phyloP scores from a whole-genome alignment of 2,797 vertebrate species.

The Mus caroli region DNA sequence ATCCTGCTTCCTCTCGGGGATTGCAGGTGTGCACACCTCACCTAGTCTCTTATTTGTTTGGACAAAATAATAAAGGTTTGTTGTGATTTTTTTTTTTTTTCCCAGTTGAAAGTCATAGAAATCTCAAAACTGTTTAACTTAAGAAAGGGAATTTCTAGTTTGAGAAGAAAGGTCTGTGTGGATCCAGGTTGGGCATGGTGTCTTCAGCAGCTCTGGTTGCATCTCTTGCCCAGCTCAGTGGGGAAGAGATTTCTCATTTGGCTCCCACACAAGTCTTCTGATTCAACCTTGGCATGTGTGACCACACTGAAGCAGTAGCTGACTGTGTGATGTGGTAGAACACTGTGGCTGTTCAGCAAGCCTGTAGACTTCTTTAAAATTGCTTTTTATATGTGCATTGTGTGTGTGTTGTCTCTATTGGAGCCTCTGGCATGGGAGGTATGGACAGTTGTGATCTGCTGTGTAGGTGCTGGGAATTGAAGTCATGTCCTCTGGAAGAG shows the following conservation, averaged over 20 bases:
- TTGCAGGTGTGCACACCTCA: background rate
- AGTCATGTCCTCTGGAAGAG: background rate
- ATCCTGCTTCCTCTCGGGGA: too few relatives aligned
- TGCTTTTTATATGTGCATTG: background rate
- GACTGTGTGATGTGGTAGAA: background rate
- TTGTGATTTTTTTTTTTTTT: background rate
- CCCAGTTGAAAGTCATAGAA: slow-evolving; percentile 41
- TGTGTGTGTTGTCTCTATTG: background rate
- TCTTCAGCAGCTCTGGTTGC: background rate
- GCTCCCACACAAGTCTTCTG: background rate
- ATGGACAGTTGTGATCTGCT: background rate
- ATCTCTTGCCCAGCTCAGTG: background rate
- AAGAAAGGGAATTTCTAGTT: background rate
- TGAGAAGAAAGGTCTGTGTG: background rate
- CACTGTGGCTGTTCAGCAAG: background rate
- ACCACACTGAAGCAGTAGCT: background rate
- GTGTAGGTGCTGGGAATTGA: background rate
- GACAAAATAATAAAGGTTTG: slow-evolving; percentile 42
- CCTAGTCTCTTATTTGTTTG: slow-evolving; percentile 2
- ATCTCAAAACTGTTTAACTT: background rate
- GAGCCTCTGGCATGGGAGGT: background rate
- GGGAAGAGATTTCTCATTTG: background rate
- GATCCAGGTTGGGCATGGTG: background rate
- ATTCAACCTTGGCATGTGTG: background rate
- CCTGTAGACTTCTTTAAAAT: background rate